Base-by-base conservation (phyloP, 2,797 vertebrate genomes). In the Anomalospiza imberbis region DNA sequence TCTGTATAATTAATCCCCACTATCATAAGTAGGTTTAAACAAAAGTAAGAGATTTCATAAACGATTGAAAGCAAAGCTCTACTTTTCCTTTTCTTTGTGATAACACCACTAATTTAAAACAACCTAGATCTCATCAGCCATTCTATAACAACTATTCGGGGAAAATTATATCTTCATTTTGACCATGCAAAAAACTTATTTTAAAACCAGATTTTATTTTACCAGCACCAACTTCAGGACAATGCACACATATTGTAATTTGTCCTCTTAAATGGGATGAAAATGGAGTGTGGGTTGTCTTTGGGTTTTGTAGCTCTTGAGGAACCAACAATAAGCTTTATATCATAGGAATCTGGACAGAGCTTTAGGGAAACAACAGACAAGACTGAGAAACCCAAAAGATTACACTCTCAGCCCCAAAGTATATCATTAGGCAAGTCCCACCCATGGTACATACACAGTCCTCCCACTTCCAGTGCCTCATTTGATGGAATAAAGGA, bases 1-100 rank as follows among this genome's bases (percentile, higher is more conserved):
- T 74, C 66, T 85, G 40, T 58, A 12, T 62, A 89, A 90, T 85
- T 82, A 90, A 95, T 88, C 45, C 16, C 38, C 21, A 20, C 50
- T 72, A 61, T 32, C 36, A 36, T 53, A 88, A 83, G 36, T n/a
- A 62, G 40, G 15, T 91, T 91, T 91, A 80, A 91, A 91, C 38
- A 87, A 85, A 77, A 73, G 8, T 66, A 57, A 73, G 11, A 68
- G 51, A 88, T 85, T 82, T 90, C 51, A 38, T 36, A 70, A 73
- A 36, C 0, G 2, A 88, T 22, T 74, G 76, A 93, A 83, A 74
- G 53, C 40, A 61, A 75, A 87, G 44, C 47, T 80, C 15, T 32
- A 34, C 14, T 51, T 77, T 88, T 79, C 15, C 36, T 60, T 63
- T 29, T 83, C 40, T 61, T 47, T 62, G 13, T 55, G 65, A 70